Base-by-base conservation (phyloP, 2,113 vertebrate species). In the Nycticorax nycticorax region DNA sequence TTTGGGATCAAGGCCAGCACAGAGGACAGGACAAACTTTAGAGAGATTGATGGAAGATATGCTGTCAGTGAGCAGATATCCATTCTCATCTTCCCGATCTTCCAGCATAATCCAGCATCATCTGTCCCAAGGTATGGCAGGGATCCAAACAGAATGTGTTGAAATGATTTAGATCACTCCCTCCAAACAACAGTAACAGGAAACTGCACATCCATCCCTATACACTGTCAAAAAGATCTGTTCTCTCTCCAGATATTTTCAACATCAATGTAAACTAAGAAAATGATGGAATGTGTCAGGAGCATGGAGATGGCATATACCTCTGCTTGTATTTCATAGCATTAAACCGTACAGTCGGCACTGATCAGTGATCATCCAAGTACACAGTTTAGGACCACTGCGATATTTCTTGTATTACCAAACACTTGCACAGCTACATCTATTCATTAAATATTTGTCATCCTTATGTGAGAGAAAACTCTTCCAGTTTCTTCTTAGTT, bases 81-180 rank as follows among this genome's bases (percentile, higher is more conserved):
- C 47, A 50, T 68, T 89, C 86, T 91, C 80, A 89, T 92, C 66
- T 59, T 92, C 76, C 52, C 1, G 3, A 41, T 78, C 52, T 72
- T 78, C 48, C 3, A 0, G 56, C 60, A 37, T 87, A 72, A 87
- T 52, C 52, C 35, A 59, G 5, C 52, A 63, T 84, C 83, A 81
- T 86, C 67, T 88, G 57, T 88, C 79, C 19, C 9, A 56, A 18
- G 12, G 62, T 22, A 78, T 48, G 69, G 66, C 86, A 92, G 60
- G 17, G 52, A 81, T 94, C 73, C 94, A 96, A 78, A 84, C 0
- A 2, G 56, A 81, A 59, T 12, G 35, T 75, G 64, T 43, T 82
- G 77, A 93, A 84, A 95, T 78, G 5, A 92, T 94, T 94, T 75
- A 95, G 78, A 87, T 64, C 10, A 43, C 67, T 89, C 79, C 16